These are phyloP conservation scores for Centropristis striata DNA, from an alignment of 2,113 vertebrate genomes.

Conservation along the genomic window DNA sequence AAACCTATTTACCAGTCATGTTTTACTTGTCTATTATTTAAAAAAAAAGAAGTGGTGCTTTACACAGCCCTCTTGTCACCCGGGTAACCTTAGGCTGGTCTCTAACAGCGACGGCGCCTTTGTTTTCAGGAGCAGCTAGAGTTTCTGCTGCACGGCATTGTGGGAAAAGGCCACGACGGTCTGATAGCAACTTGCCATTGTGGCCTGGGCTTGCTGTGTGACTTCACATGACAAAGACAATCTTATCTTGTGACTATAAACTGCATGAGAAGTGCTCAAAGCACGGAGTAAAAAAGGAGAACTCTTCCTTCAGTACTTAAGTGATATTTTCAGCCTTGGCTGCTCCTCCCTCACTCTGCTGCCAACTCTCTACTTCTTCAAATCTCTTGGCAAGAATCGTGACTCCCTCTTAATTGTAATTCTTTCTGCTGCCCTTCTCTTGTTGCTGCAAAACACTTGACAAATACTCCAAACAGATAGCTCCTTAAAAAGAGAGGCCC, in stretches of 20 bases:
- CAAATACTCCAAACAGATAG: not conserved
- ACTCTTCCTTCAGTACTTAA: not conserved
- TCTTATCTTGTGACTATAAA: conserved; percentile 9
- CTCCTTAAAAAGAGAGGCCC: not conserved
- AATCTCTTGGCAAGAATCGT: conserved; percentile 39
- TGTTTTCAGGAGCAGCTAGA: conserved; percentile 79
- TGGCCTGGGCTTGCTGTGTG: conserved; percentile 8
- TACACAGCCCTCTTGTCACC: conserved; percentile 50
- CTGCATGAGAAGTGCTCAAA: not conserved
- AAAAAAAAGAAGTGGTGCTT: conserved; percentile 35
- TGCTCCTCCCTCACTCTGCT: not conserved
- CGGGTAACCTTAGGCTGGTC: conserved; percentile 68
- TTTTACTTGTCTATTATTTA: conserved; percentile 35
- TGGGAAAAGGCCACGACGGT: conserved; percentile 47
- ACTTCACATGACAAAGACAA: conserved; percentile 33
- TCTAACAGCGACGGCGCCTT: conserved; percentile 75
- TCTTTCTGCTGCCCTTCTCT: conserved; percentile 11
- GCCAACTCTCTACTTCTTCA: not conserved
- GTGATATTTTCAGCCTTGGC: not conserved
- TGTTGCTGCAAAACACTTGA: not conserved
- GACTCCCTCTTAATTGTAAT: conserved; percentile 15
- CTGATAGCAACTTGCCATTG: conserved; percentile 29
- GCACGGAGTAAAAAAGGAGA: not conserved
- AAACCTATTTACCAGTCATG: conserved; percentile 9
- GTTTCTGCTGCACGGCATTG: conserved; percentile 74